phyloP scores from a whole-genome alignment of 2,888 invertebrate species.

The Drosophila meridiana region DNA sequence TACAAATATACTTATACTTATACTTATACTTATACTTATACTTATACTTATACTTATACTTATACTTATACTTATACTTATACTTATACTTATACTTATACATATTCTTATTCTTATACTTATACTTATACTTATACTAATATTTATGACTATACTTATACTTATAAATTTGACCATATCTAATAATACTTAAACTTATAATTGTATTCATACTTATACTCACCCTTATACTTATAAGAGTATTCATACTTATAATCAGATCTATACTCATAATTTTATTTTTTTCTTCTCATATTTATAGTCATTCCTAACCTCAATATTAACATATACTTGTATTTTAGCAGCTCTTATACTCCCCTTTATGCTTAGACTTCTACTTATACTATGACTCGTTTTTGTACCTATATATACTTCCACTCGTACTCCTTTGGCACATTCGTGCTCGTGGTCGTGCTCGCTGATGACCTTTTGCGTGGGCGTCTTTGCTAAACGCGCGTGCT shows the following conservation, averaged over 20 bases:
- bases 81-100: neutral
- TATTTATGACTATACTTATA: neutral
- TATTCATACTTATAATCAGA: neutral
- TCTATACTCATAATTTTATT: neutral
- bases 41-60: constrained; percentile 2
- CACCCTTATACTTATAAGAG: neutral
- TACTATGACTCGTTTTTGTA: too few relatives aligned
- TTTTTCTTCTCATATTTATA: neutral
- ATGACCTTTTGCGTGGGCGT: constrained; percentile 57
- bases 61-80: neutral
- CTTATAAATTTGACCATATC: too few relatives aligned
- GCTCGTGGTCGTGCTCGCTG: constrained; percentile 4
- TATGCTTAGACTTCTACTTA: neutral
- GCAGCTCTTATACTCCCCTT: neutral
- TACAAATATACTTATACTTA: constrained; percentile 11
- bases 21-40: constrained; percentile 6
- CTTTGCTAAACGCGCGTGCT: constrained; percentile 60
- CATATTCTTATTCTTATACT: neutral
- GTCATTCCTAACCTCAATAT: neutral
- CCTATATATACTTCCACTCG: neutral
- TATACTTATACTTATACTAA: neutral
- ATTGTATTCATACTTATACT: neutral
- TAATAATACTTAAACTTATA: neutral
- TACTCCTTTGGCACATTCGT: neutral
- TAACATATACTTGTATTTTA: neutral